Evolutionary conservation across 2,113 vertebrate genomes (phyloP).

Genomic region (Collichthys lucidus): DNA sequence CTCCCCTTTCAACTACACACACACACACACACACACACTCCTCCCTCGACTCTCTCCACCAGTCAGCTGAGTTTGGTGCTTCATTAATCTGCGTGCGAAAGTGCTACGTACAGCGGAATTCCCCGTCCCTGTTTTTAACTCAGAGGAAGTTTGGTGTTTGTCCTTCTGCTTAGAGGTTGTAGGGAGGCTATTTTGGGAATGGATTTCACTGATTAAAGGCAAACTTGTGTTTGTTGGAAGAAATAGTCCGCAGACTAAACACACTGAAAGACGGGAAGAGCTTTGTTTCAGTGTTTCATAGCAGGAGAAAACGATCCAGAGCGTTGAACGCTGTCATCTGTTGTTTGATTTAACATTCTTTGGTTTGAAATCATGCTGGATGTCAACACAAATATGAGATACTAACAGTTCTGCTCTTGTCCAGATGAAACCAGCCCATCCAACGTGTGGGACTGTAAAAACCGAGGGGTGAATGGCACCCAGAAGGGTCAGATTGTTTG

Average conservation of each 20-base stretch:
- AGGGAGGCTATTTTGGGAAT: conserved; percentile 65
- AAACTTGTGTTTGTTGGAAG: conserved; percentile 49
- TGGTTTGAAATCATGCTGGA: conserved; percentile 13
- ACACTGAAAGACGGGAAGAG: conserved; percentile 23
- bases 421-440: conserved; percentile 97
- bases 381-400: no score
- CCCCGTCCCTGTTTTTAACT: conserved; percentile 66
- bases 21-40: conserved; percentile 21
- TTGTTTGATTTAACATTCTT: conserved; percentile 21
- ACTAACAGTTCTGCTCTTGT: neutral
- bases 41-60: conserved; percentile 22
- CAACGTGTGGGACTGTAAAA: conserved; percentile 99
- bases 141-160: conserved; percentile 66
- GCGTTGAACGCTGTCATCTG: neutral
- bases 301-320: conserved; percentile 1
- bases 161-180: conserved; percentile 73
- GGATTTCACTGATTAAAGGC: conserved; percentile 71
- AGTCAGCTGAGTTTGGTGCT: conserved; percentile 56
- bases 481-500: conserved; percentile 98
- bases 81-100: conserved; percentile 72
- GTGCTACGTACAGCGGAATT: conserved; percentile 71
- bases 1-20: conserved; percentile 26
- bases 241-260: conserved; percentile 61
- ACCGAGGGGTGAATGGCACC: conserved; percentile 96
- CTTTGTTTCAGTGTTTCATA: conserved; percentile 18